Evolutionary conservation across 2,113 vertebrate genomes (phyloP), one percentile per base, ranked within the genome.

Genomic region (Canis aureus): DNA sequence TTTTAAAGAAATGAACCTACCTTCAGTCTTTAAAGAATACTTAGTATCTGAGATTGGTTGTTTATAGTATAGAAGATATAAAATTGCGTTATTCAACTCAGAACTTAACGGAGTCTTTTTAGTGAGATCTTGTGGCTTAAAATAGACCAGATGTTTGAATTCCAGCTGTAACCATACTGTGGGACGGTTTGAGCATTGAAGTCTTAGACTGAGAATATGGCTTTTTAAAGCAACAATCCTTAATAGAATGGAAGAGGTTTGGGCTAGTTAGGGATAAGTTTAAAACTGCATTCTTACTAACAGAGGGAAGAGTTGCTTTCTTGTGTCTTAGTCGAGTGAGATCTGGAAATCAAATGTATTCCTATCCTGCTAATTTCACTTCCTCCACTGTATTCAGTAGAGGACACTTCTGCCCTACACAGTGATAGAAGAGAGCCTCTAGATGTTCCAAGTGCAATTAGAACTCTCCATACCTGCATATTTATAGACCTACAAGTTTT

Each of bases 21-120:
- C 20, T 89, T 95, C 8, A 59, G 3, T 51, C 8, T 76, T 53
- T 81, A 64, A 93, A 95, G 38, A 76, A 79, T 93, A 29, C 3
- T 74, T 90, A 84, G n/a, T 94, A 29, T 82, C 38, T 92, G 29
- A 89, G 22, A 86, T 90, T 91, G n/a, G 60, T 92, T 87, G 29
- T 16, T 74, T 83, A 3, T 67, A 35, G 11, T 57, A 49, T 49
- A 84, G 78, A 62, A 96, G 17, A 25, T 51, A 23, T 85, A 71
- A 69, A 89, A 67, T 88, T 80, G 8, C 15, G 22, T 55, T 19
- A 38, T 95, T 87, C 43, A 94, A 38, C 80, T 49, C 78, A 62
- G 16, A 74, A 78, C 19, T 76, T 69, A 57, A 29, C 43, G 23
- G 1, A 69, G 23, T 89, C 35, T 94, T 95, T 97, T 96, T 71